Base-by-base conservation (phyloP, 2,113 vertebrate genomes). In the Gymnocephalus cernua region DNA sequence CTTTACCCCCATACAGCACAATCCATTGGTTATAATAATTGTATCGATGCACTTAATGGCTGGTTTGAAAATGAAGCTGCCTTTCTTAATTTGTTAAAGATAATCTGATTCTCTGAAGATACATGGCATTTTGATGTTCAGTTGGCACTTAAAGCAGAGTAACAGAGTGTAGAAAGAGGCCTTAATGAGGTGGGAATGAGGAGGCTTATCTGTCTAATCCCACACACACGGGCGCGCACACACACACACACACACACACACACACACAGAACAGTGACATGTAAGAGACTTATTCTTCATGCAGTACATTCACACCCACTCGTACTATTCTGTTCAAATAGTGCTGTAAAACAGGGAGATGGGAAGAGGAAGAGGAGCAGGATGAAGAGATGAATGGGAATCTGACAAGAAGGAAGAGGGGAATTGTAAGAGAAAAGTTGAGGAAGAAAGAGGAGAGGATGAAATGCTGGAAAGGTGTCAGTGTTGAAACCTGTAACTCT, bases 221-320 rank as follows among this genome's bases (percentile, higher is more conserved):
- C 38, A 41, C 38, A 3, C 38, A 3, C 38, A 10, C 38, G 2
- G 9, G 9, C 35, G 9, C 7, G 2, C 35, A 38, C 35, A 38
- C 8, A 9, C 8, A 38, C 8, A 9, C 8, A 38, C 35, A 38
- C 35, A 38, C 32, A 35, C 32, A 9, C 35, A 38, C 8, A 9
- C 35, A 38, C 35, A 38, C 38, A 38, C 53, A 67, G 45, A 67
- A 69, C 35, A 53, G 61, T 18, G 27, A 62, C 29, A 56, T 41
- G 23, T 41, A 83, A 86, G 62, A 69, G 84, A 53, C 16, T 3
- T 45, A 0, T 69, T 66, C 27, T 29, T 64, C 25, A 9, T 35
- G 45, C 50, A 50, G 72, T 57, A 12, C 57, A 67, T 41, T 32
- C 61, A 74, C 89, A 21, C 89, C 85, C 76, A 86, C 86, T 78